Evolutionary conservation across 2,797 vertebrate genomes (phyloP).

Genomic region (Lacerta bilineata): DNA sequence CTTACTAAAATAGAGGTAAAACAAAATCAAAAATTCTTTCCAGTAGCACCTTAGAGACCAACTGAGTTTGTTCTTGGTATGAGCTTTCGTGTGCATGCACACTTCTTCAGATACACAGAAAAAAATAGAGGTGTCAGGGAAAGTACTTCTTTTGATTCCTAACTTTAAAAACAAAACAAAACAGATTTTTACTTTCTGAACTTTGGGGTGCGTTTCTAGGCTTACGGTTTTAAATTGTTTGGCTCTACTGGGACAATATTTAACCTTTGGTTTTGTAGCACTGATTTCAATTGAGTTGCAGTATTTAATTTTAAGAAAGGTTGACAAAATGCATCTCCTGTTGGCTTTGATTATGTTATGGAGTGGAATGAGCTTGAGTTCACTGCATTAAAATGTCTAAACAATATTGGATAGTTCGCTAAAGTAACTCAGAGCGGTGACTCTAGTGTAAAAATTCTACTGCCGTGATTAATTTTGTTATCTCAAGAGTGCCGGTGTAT

Average conservation of each 20-base stretch:
- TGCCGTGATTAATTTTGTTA: background rate
- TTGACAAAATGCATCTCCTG: slow-evolving; percentile 23
- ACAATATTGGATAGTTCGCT: background rate
- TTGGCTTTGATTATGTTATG: slow-evolving; percentile 6
- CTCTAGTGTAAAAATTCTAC: background rate
- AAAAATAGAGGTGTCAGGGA: fast-evolving
- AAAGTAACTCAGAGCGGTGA: background rate
- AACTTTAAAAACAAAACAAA: slow-evolving; percentile 41
- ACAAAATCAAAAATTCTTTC: too few species aligned
- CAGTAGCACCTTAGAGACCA: too few species aligned
- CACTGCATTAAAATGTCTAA: background rate
- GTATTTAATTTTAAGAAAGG: slow-evolving; percentile 23
- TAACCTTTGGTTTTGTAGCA: slow-evolving; percentile 27
- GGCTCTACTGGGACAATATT: background rate
- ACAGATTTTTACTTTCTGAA: fast-evolving
- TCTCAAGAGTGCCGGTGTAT: background rate
- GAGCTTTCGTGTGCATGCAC: too few species aligned
- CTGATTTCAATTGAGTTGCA: slow-evolving; percentile 23
- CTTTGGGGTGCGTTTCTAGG: fast-evolving
- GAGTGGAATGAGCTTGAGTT: slow-evolving; percentile 5
- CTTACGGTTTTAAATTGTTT: background rate
- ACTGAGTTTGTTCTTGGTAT: too few species aligned
- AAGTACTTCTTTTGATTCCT: slow-evolving; percentile 18
- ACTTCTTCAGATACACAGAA: too few species aligned
- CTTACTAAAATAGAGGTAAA: fast-evolving